Conservation (phyloP, 1,140 invertebrate genomes). For the Cataglyphis hispanica region DNA sequence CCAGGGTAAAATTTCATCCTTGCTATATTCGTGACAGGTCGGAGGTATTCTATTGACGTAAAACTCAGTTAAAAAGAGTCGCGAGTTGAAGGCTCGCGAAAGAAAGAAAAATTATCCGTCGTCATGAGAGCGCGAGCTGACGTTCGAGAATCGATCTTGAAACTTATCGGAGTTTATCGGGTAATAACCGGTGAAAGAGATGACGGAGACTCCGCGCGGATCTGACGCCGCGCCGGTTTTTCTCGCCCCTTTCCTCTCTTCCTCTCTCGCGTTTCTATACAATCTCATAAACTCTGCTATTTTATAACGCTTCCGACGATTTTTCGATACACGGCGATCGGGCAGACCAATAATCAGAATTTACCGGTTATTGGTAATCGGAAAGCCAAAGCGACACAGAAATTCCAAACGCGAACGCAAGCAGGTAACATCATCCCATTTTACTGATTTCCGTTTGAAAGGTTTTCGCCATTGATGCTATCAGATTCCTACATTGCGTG, state of each 20-base stretch:
- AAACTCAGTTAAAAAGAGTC: conserved; percentile 15
- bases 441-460: background rate
- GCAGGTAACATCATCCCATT: background rate
- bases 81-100: background rate
- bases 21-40: background rate
- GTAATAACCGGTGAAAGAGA: conserved; percentile 71
- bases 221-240: conserved; percentile 24
- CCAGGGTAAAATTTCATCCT: background rate
- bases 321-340: conserved; percentile 8
- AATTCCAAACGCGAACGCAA: background rate
- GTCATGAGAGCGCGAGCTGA: conserved; percentile 60
- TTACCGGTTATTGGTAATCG: background rate
- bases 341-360: background rate
- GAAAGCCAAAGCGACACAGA: background rate
- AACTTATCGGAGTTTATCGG: conserved; percentile 75
- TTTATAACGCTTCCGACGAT: conserved; percentile 33
- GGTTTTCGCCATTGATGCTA: background rate
- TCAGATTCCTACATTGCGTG: background rate
- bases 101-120: conserved; percentile 35
- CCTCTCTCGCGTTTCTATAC: conserved; percentile 22
- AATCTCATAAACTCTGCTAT: conserved; percentile 61
- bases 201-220: conserved; percentile 65
- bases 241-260: too few species aligned
- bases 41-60: background rate
- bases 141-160: conserved; percentile 73